Percentiles rank a stretch among this genome's conserved stretches.
phyloP scores from a whole-genome alignment of 92 coral and sea anemone species.

The Virgularia gustaviana region DNA sequence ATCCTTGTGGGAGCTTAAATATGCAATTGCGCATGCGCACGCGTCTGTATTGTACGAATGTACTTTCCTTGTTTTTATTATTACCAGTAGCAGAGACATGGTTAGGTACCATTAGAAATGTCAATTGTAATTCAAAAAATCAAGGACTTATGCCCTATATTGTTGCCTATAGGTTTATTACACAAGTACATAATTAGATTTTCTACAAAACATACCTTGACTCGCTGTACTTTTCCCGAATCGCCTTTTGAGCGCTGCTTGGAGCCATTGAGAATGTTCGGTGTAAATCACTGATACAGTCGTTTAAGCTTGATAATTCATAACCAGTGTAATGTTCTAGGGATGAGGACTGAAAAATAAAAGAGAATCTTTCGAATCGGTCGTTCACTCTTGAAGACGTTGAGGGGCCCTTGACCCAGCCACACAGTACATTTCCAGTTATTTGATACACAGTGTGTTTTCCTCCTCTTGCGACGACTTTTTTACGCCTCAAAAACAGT shows the following conservation, averaged over 20 bases:
- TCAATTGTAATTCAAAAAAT: no score
- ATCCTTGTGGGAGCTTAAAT: neutral
- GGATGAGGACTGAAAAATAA: constrained; percentile 61
- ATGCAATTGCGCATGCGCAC: neutral
- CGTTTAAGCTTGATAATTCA: constrained; percentile 67
- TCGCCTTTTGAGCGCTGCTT: constrained; percentile 81
- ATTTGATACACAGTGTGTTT: no score
- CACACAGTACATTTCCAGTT: no score
- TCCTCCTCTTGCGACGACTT: neutral
- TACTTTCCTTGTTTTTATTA: neutral
- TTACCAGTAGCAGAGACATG: no score
- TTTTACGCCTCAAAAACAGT: neutral
- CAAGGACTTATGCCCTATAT: no score
- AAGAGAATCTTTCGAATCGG: neutral
- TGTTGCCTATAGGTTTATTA: no score
- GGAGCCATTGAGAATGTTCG: constrained; percentile 86
- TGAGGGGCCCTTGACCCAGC: no score
- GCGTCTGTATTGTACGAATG: neutral
- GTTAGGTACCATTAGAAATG: no score
- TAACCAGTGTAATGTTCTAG: constrained; percentile 80
- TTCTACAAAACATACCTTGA: constrained; percentile 50
- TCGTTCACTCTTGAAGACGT: no score
- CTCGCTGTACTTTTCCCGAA: constrained; percentile 77
- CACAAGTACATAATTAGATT: no score
- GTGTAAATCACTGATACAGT: constrained; percentile 86